These are phyloP conservation scores for Axis porcinus DNA, from an alignment of 2,113 vertebrate species.

Conservation along the genomic window DNA sequence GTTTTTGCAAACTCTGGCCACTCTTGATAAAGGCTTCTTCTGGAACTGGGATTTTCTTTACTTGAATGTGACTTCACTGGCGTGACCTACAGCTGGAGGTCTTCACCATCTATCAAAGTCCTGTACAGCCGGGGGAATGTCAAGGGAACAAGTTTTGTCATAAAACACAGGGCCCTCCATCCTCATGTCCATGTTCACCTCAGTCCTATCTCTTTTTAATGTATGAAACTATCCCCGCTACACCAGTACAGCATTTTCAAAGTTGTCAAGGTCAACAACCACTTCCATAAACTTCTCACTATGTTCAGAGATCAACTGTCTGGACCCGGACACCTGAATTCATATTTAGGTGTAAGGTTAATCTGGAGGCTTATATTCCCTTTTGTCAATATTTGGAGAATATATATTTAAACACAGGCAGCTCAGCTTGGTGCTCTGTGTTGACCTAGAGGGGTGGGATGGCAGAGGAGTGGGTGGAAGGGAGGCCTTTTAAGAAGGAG, in stretches of 20 bases:
- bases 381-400: not conserved
- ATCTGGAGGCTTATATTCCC: not conserved
- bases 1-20: slow-evolving; percentile 4
- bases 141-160: not conserved
- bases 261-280: not conserved
- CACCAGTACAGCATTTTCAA: not conserved
- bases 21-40: slow-evolving; percentile 8
- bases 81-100: not conserved
- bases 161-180: not conserved
- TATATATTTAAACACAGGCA: not conserved
- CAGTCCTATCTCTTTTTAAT: not conserved
- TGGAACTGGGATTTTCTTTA: not conserved
- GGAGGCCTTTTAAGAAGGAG: not conserved
- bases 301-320: not conserved
- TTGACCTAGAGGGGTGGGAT: not conserved
- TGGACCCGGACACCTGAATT: not conserved
- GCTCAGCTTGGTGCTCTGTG: not conserved
- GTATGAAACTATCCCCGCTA: not conserved
- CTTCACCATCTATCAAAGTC: not conserved
- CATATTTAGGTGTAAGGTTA: not conserved
- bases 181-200: not conserved
- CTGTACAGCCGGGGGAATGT: not conserved
- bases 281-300: not conserved
- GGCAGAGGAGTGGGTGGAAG: not conserved
- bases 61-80: not conserved